Evolutionary conservation across 2,888 invertebrate genomes (phyloP).

Genomic region (Hypena proboscidalis): DNA sequence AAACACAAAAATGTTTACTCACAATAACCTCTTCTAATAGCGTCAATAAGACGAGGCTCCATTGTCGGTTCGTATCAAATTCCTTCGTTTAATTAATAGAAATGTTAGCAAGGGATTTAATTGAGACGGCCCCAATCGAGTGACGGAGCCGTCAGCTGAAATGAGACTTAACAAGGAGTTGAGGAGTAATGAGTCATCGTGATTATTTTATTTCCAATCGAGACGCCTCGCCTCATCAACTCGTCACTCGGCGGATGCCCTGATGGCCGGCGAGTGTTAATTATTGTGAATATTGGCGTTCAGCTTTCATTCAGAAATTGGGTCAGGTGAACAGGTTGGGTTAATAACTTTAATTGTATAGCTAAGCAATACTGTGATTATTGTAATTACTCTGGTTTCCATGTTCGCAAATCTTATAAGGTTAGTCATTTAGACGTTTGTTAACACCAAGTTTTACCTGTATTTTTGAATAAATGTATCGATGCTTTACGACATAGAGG

Average conservation of each 20-base stretch:
- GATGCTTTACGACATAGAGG: too few relatives aligned
- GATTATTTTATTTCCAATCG: conserved; percentile 41
- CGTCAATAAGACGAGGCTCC: conserved; percentile 34
- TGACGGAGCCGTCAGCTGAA: conserved; percentile 35
- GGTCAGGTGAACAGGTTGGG: conserved; percentile 4
- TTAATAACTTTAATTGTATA: conserved; percentile 9
- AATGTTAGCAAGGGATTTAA: conserved; percentile 53
- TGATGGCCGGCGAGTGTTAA: conserved; percentile 17
- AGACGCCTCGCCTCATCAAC: conserved; percentile 20
- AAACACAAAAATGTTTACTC: conserved; percentile 45
- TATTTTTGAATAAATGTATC: too few relatives aligned
- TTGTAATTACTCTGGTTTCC: too few relatives aligned
- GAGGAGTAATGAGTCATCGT: conserved; percentile 47
- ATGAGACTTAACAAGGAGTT: conserved; percentile 33
- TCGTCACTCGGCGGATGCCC: conserved; percentile 23
- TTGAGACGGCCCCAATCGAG: conserved; percentile 49
- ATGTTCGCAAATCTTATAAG: too few relatives aligned
- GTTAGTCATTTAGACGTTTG: too few relatives aligned
- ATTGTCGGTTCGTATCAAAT: conserved; percentile 52
- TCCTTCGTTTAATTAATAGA: conserved; percentile 57
- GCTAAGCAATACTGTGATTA: not conserved
- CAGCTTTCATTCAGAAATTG: conserved; percentile 5
- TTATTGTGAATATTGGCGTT: conserved; percentile 21
- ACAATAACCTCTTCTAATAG: conserved; percentile 40
- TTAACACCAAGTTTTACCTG: too few relatives aligned